These are phyloP conservation scores for Sterrhoptilus dennistouni DNA, from an alignment of 2,113 vertebrate genomes.

Conservation along the genomic window DNA sequence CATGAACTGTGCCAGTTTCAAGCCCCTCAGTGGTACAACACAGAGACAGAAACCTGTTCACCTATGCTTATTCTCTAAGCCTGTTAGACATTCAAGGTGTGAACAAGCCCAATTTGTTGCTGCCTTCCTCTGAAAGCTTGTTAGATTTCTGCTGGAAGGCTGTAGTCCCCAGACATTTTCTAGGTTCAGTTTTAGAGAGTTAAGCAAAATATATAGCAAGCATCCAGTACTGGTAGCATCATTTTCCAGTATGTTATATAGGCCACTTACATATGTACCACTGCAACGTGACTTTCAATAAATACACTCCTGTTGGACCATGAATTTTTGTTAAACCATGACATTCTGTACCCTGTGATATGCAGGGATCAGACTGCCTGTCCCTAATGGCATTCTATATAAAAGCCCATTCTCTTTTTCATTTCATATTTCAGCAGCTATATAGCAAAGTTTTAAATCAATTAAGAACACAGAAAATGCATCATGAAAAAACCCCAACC, in stretches of 20 bases:
- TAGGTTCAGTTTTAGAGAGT: background rate
- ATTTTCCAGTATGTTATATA: background rate
- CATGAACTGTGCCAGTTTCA: background rate
- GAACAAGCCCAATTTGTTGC: background rate
- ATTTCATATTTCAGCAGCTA: background rate
- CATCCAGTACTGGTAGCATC: background rate
- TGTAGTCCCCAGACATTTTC: background rate
- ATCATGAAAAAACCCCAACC: background rate
- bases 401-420: background rate
- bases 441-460: background rate
- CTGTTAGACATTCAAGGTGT: background rate
- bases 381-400: background rate
- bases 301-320: background rate
- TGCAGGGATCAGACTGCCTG: background rate
- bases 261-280: background rate
- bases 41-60: background rate
- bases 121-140: background rate
- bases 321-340: background rate
- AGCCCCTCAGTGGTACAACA: background rate
- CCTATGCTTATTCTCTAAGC: background rate
- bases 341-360: background rate
- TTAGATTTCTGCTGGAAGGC: background rate
- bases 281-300: background rate
- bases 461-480: background rate
- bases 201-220: background rate